Evolutionary conservation across 2,888 invertebrate genomes (phyloP).

Genomic region (Eurytoma adleriae): DNA sequence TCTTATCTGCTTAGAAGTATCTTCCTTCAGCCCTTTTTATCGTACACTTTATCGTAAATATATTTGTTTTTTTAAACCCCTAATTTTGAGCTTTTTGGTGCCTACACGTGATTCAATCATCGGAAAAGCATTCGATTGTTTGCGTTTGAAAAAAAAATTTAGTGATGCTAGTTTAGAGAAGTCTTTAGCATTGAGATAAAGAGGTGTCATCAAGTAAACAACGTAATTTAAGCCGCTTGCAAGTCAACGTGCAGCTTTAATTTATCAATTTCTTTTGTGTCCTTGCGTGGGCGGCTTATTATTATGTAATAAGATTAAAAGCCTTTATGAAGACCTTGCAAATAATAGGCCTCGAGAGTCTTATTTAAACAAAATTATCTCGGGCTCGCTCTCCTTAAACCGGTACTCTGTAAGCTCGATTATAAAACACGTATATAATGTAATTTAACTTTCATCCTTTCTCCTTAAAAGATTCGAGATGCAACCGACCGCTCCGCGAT

Average conservation of each 20-base stretch:
- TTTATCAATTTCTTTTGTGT: conserved; percentile 18
- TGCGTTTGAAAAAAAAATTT: no score
- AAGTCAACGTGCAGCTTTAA: not conserved
- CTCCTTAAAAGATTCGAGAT: not conserved
- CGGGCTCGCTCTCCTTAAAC: not conserved
- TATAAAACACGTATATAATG: not conserved
- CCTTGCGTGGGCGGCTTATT: conserved; percentile 26
- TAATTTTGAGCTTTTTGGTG: no score
- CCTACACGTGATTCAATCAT: no score
- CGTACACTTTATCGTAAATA: no score
- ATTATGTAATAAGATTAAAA: conserved; percentile 36
- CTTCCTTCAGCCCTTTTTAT: not conserved
- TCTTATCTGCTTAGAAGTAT: not conserved
- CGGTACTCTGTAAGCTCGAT: not conserved
- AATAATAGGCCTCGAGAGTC: conserved; percentile 25
- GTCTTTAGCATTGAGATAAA: no score
- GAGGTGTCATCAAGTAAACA: no score
- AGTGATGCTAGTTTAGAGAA: no score
- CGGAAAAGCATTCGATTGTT: no score
- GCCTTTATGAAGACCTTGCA: conserved; percentile 31
- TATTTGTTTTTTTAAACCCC: no score
- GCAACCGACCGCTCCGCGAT: not conserved
- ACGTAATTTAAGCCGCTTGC: no score
- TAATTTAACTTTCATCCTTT: not conserved
- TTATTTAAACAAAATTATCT: not conserved